These are phyloP conservation scores for Drosophila pandora DNA, from an alignment of 1,140 invertebrate genomes.

Conservation along the genomic window DNA sequence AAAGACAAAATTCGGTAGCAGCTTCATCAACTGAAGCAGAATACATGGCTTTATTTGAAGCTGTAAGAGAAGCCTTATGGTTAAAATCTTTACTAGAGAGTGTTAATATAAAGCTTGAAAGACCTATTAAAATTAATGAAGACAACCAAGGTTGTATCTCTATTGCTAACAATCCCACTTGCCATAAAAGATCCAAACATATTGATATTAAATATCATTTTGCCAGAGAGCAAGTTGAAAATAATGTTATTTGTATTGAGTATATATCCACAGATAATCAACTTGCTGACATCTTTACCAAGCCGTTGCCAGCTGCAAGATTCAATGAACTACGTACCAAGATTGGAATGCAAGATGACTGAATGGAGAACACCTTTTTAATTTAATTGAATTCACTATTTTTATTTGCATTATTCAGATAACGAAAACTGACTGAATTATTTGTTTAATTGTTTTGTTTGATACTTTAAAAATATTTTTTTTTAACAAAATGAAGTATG, in stretches of 20 bases:
- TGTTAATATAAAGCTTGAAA: not conserved
- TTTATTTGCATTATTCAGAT: too few relatives aligned
- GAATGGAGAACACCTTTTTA: too few relatives aligned
- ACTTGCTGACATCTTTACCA: constrained; percentile 7
- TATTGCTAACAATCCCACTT: not conserved
- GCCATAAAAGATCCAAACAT: constrained; percentile 4
- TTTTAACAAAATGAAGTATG: too few relatives aligned
- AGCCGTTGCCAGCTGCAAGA: not conserved
- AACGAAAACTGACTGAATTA: too few relatives aligned
- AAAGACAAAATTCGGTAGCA: not conserved
- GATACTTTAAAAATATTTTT: too few relatives aligned
- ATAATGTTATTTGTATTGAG: constrained; percentile 2
- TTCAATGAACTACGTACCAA: not conserved
- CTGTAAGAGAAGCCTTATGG: too few relatives aligned
- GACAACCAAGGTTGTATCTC: not conserved
- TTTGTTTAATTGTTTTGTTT: too few relatives aligned
- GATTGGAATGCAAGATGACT: too few relatives aligned
- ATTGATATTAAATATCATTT: constrained; percentile 11
- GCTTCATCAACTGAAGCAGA: not conserved
- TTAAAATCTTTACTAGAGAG: not conserved
- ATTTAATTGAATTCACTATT: too few relatives aligned
- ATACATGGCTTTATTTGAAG: too few relatives aligned
- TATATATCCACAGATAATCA: constrained; percentile 8
- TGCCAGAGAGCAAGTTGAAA: constrained; percentile 2
- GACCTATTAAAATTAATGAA: constrained; percentile 4